Conservation (phyloP, 2,888 invertebrate species). For the Aphidoletes aphidimyza region DNA sequence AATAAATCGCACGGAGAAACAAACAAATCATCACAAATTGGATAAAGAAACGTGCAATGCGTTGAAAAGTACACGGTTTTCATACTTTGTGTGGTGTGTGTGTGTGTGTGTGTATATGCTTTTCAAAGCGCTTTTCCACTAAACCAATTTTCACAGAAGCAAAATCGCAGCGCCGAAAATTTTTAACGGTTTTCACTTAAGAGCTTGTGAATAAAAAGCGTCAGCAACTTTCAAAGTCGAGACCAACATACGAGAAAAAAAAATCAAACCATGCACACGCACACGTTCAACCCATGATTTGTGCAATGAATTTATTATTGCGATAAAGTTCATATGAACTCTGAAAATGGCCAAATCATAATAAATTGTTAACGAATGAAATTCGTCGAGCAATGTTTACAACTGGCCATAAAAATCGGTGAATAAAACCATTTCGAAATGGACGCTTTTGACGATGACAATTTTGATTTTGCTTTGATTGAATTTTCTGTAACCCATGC, state of each 20-base stretch:
- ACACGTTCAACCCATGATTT: not conserved
- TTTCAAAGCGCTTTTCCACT: not conserved
- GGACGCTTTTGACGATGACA: not conserved
- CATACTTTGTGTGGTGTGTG: no score
- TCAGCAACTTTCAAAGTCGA: no score
- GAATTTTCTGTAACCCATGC: no score
- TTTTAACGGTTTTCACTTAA: not conserved
- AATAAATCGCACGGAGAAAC: slow-evolving; percentile 40
- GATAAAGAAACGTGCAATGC: slow-evolving; percentile 47
- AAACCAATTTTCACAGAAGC: not conserved
- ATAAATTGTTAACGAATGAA: slow-evolving; percentile 44
- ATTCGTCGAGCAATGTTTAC: not conserved
- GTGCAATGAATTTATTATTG: slow-evolving; percentile 33
- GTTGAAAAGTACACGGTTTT: slow-evolving; percentile 37
- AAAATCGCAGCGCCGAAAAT: not conserved
- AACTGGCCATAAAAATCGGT: not conserved
- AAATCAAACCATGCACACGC: not conserved
- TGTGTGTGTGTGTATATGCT: not conserved
- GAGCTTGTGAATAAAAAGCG: no score
- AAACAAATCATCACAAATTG: slow-evolving; percentile 44
- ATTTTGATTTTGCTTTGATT: not conserved
- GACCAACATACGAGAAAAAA: not conserved
- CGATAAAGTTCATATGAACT: slow-evolving; percentile 16
- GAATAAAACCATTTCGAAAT: not conserved
- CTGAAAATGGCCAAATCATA: slow-evolving; percentile 31